These are phyloP conservation scores for Netelia inedita DNA, from an alignment of 2,888 invertebrate species.

Conservation along the genomic window DNA sequence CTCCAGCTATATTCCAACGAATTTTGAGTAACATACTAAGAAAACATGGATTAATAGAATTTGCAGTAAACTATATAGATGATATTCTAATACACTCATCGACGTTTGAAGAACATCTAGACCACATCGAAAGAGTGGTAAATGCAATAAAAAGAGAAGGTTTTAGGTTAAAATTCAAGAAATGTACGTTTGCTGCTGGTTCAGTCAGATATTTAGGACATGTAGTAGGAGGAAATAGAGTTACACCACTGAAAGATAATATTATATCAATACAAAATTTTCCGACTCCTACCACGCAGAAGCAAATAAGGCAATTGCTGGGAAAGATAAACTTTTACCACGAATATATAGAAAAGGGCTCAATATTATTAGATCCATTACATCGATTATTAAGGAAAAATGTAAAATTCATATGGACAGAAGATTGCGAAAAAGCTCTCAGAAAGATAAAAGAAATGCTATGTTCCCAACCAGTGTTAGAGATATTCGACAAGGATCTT, in stretches of 20 bases:
- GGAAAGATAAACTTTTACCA: conserved; percentile 1
- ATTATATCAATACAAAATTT: not conserved
- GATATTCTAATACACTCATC: not conserved
- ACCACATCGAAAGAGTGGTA: not conserved
- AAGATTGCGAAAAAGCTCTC: not conserved
- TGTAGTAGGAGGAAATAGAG: not conserved
- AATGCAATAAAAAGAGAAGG: not conserved
- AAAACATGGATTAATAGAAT: not conserved
- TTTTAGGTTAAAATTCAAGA: not conserved
- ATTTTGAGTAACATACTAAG: conserved; percentile 1
- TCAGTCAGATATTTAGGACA: not conserved
- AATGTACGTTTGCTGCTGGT: not conserved
- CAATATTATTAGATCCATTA: not conserved
- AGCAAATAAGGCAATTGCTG: not conserved
- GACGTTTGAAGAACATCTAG: not conserved
- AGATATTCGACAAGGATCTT: not conserved
- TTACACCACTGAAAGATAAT: not conserved
- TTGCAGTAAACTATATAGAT: conserved; percentile 2
- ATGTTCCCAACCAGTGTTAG: not conserved
- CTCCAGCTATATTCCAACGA: conserved; percentile 1
- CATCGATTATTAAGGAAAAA: not conserved
- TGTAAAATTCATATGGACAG: not conserved
- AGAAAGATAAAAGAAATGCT: not conserved
- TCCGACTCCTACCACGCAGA: not conserved
- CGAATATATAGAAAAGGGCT: not conserved